Evolutionary conservation across 2,888 invertebrate species (phyloP).

Genomic region (Herminia tarsipennalis): DNA sequence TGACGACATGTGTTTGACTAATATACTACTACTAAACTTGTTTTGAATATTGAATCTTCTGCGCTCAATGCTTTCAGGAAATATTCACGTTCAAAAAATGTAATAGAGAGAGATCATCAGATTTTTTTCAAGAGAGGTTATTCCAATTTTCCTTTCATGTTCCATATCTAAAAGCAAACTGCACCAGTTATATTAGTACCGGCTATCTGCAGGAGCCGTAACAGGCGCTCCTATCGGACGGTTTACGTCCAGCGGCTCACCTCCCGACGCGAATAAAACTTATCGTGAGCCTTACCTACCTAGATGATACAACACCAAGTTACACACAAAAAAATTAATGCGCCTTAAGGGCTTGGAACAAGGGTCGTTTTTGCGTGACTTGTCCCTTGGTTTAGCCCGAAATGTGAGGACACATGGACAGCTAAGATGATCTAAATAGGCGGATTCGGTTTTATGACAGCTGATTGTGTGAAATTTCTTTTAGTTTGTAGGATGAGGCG

Average conservation of each 20-base stretch:
- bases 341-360: slow-evolving; percentile 21
- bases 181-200: slow-evolving; percentile 20
- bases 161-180: slow-evolving; percentile 18
- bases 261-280: slow-evolving; percentile 70
- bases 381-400: slow-evolving; percentile 37
- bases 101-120: too few species aligned
- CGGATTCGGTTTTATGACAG: slow-evolving; percentile 68
- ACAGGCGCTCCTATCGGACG: slow-evolving; percentile 43
- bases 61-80: too few species aligned
- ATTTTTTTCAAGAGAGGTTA: too few species aligned
- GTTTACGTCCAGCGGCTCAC: slow-evolving; percentile 51
- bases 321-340: slow-evolving; percentile 5
- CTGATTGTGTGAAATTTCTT: slow-evolving; percentile 59
- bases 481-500: slow-evolving; percentile 39
- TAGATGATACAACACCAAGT: slow-evolving; percentile 39
- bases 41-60: too few species aligned
- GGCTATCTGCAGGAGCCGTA: slow-evolving; percentile 38
- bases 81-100: too few species aligned
- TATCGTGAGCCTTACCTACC: slow-evolving; percentile 67
- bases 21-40: too few species aligned
- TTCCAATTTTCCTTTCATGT: not conserved
- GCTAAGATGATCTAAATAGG: slow-evolving; percentile 78
- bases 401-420: slow-evolving; percentile 56
- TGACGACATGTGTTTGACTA: too few species aligned
- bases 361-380: slow-evolving; percentile 17